Conservation (phyloP, 2,888 invertebrate genomes). For the Salticus scenicus region DNA sequence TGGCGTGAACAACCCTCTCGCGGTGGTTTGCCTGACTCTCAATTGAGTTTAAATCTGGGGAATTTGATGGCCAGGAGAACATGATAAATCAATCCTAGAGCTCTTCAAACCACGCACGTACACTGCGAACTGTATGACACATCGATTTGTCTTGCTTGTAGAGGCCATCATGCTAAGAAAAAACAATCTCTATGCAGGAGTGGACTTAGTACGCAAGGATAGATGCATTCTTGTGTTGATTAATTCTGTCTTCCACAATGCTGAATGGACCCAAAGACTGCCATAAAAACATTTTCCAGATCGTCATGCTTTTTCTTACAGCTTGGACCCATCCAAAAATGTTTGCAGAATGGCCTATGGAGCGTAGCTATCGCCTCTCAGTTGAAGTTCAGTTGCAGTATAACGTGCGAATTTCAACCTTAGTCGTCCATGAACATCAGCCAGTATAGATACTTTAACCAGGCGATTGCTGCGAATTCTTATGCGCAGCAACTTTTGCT, state of each 20-base stretch:
- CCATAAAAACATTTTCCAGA: not conserved
- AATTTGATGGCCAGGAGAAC: not conserved
- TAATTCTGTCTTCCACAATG: not conserved
- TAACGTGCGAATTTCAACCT: not conserved
- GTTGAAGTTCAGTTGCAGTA: not conserved
- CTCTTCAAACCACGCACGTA: not conserved
- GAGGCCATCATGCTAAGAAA: not conserved
- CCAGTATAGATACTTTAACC: not conserved
- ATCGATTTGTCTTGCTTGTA: not conserved
- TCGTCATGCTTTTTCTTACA: not conserved
- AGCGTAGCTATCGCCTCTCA: not conserved
- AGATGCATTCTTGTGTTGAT: conserved; percentile 18
- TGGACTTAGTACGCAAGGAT: not conserved
- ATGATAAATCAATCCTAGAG: not conserved
- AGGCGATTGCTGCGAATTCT: not conserved
- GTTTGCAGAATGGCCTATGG: not conserved
- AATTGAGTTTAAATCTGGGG: not conserved
- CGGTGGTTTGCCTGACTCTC: not conserved
- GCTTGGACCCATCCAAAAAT: not conserved
- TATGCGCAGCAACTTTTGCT: not conserved
- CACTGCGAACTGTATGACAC: not conserved
- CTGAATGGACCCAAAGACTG: not conserved
- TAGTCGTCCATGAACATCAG: not conserved
- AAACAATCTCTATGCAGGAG: not conserved
- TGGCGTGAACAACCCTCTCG: not conserved